Evolutionary conservation across 1,140 invertebrate species (phyloP).

Genomic region (Pseudomyrmex flavicornis): DNA sequence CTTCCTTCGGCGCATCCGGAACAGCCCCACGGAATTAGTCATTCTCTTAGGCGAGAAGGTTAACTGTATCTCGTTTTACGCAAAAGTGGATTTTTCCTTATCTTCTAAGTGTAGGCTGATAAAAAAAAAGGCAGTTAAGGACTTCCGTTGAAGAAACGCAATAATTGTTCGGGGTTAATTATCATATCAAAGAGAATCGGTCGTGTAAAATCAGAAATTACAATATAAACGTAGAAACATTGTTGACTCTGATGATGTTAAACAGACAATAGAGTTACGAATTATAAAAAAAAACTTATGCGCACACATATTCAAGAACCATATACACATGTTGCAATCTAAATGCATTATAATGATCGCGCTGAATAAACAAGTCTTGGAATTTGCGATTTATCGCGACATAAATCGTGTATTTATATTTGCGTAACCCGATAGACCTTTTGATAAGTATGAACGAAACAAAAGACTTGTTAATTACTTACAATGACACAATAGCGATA

Average conservation of each 20-base stretch:
- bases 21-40: constrained; percentile 11
- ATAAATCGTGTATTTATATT: constrained; percentile 54
- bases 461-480: constrained; percentile 55
- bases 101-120: background rate
- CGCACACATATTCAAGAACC: constrained; percentile 27
- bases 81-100: background rate
- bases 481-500: constrained; percentile 33
- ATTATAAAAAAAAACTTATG: constrained; percentile 33
- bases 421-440: constrained; percentile 53
- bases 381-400: constrained; percentile 70
- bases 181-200: too few species aligned
- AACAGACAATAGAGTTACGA: constrained; percentile 56
- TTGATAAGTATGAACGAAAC: constrained; percentile 30
- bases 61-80: background rate
- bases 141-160: too few species aligned
- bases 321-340: constrained; percentile 53
- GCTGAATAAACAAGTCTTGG: constrained; percentile 67
- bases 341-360: constrained; percentile 55
- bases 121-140: background rate
- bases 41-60: constrained; percentile 1
- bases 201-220: too few species aligned
- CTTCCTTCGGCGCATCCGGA: constrained; percentile 17
- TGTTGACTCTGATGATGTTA: constrained; percentile 15
- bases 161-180: too few species aligned
- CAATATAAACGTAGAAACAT: too few species aligned